These are phyloP conservation scores for Mormyrus hasselquistii DNA, from an alignment of 2,797 vertebrate species.

Conservation along the genomic window DNA sequence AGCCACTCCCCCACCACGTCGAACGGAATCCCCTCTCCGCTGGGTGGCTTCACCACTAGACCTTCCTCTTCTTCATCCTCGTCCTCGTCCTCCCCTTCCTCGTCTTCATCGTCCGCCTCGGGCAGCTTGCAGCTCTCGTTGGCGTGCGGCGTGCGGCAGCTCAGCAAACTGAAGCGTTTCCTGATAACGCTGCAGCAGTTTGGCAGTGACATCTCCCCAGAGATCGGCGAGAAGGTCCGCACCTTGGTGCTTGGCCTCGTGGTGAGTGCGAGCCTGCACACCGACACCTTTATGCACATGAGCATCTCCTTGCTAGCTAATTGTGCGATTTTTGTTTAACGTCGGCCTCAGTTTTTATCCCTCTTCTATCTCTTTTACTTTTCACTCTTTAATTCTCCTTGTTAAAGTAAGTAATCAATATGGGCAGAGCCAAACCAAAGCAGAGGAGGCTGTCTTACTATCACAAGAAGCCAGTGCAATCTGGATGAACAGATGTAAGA, in stretches of 20 bases:
- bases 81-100: slow-evolving; percentile 14
- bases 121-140: slow-evolving; percentile 96
- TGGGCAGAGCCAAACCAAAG: slow-evolving; percentile 55
- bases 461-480: slow-evolving; percentile 57
- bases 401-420: slow-evolving; percentile 70
- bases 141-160: slow-evolving; percentile 91
- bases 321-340: neutral
- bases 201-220: slow-evolving; percentile 96
- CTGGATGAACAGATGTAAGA: slow-evolving; percentile 72
- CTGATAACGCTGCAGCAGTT: slow-evolving; percentile 98
- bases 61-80: slow-evolving; percentile 75
- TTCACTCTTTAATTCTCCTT: slow-evolving; percentile 42
- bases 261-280: slow-evolving; percentile 66
- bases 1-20: slow-evolving; percentile 95
- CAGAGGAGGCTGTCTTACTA: slow-evolving; percentile 61
- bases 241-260: slow-evolving; percentile 93
- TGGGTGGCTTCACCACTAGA: slow-evolving; percentile 94
- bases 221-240: slow-evolving; percentile 94
- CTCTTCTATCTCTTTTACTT: slow-evolving; percentile 28
- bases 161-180: slow-evolving; percentile 98
- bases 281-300: too few species aligned
- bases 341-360: slow-evolving; percentile 49
- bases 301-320: neutral
- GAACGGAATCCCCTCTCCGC: slow-evolving; percentile 92
- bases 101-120: slow-evolving; percentile 58